Conservation (phyloP, 1,140 invertebrate genomes). For the Andrena cerasifolii region DNA sequence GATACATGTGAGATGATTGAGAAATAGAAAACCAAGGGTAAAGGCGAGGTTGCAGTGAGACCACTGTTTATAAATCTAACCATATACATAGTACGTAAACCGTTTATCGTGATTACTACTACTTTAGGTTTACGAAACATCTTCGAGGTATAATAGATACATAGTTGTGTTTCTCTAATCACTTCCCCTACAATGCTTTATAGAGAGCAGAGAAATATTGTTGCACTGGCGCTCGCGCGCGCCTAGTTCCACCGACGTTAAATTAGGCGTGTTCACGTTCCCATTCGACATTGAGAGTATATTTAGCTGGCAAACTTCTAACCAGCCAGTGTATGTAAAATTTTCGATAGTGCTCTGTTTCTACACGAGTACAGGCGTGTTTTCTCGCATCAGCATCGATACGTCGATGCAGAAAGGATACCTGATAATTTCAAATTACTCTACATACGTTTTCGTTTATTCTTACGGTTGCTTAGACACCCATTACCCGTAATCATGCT, state of each 20-base stretch:
- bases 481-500: neutral
- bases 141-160: no score
- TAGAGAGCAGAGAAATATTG: no score
- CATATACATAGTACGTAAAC: no score
- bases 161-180: no score
- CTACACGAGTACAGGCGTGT: neutral
- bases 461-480: neutral
- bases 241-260: neutral
- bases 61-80: no score
- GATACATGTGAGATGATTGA: no score
- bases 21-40: no score
- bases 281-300: slow-evolving; percentile 50
- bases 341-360: neutral
- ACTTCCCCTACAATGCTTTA: no score
- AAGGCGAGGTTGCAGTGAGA: no score
- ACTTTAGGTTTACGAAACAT: no score
- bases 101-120: no score
- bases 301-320: slow-evolving; percentile 19
- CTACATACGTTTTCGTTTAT: neutral
- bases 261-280: slow-evolving; percentile 2
- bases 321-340: neutral
- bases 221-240: neutral
- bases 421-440: neutral
- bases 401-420: neutral
- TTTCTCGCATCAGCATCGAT: neutral